Evolutionary conservation across 2,113 vertebrate species (phyloP).

Genomic region (Antechinus stuartii): DNA sequence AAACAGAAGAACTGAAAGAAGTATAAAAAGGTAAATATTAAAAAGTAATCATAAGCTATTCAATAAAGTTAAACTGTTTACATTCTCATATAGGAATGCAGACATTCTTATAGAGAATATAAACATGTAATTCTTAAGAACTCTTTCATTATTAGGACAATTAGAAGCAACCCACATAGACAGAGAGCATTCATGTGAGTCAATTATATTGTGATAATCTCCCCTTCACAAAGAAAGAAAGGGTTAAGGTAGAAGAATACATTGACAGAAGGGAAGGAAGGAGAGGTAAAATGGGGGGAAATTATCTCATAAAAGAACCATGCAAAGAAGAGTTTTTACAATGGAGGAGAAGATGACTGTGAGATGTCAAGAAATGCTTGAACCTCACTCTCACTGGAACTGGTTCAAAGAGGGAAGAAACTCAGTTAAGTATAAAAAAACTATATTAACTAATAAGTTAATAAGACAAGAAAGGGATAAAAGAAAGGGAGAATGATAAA

Average conservation of each 20-base stretch:
- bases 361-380: no score
- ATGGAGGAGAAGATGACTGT: not conserved
- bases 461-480: not conserved
- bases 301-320: not conserved
- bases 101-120: no score
- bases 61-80: not conserved
- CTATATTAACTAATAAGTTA: not conserved
- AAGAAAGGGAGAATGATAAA: not conserved
- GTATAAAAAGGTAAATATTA: not conserved
- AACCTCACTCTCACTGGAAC: no score
- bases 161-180: not conserved
- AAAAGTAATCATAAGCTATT: not conserved
- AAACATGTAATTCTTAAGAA: not conserved
- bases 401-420: not conserved
- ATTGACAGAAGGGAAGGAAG: not conserved
- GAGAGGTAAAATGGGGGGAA: not conserved
- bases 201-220: not conserved
- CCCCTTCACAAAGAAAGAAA: not conserved
- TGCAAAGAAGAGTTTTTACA: not conserved
- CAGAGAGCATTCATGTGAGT: not conserved
- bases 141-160: not conserved
- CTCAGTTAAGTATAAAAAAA: not conserved
- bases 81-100: not conserved
- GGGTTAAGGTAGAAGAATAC: not conserved
- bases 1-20: not conserved